Evolutionary conservation across 2,888 invertebrate species (phyloP).

Genomic region (Sphecodes monilicornis): DNA sequence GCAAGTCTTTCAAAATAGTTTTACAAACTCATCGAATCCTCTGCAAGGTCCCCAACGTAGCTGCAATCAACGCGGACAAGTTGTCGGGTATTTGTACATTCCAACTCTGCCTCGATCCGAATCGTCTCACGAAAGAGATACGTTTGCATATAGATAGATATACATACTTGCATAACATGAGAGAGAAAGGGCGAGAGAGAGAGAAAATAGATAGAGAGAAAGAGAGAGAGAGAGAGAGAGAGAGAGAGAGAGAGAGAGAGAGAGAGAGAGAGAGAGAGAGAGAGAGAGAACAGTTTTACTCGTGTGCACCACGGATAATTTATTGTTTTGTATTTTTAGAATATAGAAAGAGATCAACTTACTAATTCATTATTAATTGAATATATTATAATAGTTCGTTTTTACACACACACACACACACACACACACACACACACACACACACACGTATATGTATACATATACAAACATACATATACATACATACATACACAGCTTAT

Average conservation of each 20-base stretch:
- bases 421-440: constrained; percentile 14
- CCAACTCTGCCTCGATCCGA: constrained; percentile 78
- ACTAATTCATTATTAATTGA: constrained; percentile 71
- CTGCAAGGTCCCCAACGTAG: constrained; percentile 46
- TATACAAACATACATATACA: too few relatives aligned
- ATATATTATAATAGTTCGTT: constrained; percentile 53
- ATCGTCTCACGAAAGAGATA: constrained; percentile 72
- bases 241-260: background rate
- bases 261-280: background rate
- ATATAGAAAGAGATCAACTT: constrained; percentile 69
- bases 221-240: background rate
- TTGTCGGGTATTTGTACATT: constrained; percentile 74
- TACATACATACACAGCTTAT: constrained; percentile 51
- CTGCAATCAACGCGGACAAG: constrained; percentile 44
- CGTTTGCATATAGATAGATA: constrained; percentile 64
- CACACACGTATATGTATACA: constrained; percentile 32
- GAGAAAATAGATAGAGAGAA: background rate
- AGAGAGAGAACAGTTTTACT: constrained; percentile 32
- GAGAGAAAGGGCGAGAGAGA: background rate
- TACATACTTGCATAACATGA: constrained; percentile 58
- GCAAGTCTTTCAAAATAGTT: constrained; percentile 45
- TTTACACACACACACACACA: constrained; percentile 32
- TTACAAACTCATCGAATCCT: constrained; percentile 16
- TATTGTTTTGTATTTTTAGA: constrained; percentile 79
- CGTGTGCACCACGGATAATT: constrained; percentile 75